Conservation (phyloP, 2,888 invertebrate genomes). For the Drosophila parthenogenetica region DNA sequence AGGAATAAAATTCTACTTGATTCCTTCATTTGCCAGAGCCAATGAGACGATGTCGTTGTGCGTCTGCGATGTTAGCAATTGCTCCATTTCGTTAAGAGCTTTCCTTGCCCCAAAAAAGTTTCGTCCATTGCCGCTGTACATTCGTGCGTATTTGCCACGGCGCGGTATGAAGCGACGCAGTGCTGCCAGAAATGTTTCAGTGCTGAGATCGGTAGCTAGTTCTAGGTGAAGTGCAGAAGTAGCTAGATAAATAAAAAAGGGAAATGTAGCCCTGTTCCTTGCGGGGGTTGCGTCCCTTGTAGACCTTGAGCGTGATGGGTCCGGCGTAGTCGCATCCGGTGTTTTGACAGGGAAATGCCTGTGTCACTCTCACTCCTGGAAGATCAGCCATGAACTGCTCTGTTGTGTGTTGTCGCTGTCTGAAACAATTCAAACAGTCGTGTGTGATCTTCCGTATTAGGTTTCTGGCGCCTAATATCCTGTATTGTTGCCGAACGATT, state of each 20-base stretch:
- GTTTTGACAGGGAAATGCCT: neutral
- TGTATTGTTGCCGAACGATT: neutral
- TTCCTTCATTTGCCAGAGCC: neutral
- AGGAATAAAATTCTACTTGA: too few relatives aligned
- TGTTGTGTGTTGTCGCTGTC: neutral
- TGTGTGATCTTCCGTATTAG: neutral
- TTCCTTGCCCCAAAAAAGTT: neutral
- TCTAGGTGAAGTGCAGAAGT: neutral
- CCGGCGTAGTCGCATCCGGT: neutral
- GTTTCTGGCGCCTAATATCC: neutral
- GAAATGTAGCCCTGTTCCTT: neutral
- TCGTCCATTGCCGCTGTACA: neutral
- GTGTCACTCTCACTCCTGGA: neutral
- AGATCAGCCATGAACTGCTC: conserved; percentile 1
- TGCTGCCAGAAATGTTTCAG: neutral
- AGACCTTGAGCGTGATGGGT: neutral
- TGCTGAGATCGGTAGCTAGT: neutral
- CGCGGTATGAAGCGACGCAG: neutral
- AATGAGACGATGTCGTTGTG: neutral
- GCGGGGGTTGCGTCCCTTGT: neutral
- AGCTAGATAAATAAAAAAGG: neutral
- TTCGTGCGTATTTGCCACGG: neutral
- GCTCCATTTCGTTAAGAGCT: neutral
- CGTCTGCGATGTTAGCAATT: neutral
- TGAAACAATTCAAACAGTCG: neutral